Conservation (phyloP, 2,113 vertebrate species). For the Merops nubicus region DNA sequence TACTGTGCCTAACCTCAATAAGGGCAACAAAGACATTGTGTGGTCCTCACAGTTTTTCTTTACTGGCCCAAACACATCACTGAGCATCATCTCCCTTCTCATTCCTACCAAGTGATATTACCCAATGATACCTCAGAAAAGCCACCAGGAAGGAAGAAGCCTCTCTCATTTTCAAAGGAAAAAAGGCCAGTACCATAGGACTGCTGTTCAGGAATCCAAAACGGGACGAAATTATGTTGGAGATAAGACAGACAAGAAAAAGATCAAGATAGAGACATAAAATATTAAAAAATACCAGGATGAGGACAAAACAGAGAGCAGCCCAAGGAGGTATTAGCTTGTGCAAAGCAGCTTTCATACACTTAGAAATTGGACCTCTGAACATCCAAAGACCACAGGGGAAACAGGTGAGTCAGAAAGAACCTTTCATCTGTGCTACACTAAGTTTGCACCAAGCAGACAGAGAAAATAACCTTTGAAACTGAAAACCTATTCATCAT, state of each 20-base stretch:
- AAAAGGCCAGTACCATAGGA: neutral
- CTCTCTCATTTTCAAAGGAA: neutral
- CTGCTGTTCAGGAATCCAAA: neutral
- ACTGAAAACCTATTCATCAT: slow-evolving; percentile 2
- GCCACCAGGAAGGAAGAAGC: fast-evolving
- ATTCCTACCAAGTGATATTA: neutral
- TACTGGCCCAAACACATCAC: fast-evolving
- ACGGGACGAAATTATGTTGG: neutral
- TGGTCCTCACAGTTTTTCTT: neutral
- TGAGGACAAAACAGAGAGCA: neutral
- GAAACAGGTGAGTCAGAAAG: neutral
- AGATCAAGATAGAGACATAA: neutral
- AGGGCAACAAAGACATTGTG: neutral
- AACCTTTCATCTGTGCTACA: neutral
- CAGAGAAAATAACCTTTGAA: slow-evolving; percentile 21
- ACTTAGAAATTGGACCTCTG: neutral
- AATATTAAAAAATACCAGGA: neutral
- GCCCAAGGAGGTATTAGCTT: neutral
- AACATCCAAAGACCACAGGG: neutral
- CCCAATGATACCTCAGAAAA: neutral
- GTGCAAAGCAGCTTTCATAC: fast-evolving
- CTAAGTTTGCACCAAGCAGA: neutral
- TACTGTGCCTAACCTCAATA: neutral
- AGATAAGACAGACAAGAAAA: neutral
- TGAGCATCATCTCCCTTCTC: neutral